Conservation (phyloP, 2,888 invertebrate genomes). For the Drosophila seclusa region DNA sequence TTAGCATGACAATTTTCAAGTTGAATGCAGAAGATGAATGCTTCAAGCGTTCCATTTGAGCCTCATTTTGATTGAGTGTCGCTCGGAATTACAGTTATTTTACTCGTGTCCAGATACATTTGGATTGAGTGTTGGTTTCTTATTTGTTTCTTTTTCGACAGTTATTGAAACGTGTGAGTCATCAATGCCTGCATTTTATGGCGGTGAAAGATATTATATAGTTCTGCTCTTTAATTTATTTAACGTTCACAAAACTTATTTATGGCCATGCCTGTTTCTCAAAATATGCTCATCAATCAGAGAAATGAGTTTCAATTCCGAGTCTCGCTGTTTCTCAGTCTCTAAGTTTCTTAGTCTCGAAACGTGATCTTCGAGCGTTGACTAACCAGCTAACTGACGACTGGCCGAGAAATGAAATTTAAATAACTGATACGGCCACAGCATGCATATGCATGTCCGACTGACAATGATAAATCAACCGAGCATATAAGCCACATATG, state of each 20-base stretch:
- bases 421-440: constrained; percentile 57
- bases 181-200: constrained; percentile 43
- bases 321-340: constrained; percentile 14
- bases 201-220: constrained; percentile 62
- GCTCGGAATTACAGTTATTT: constrained; percentile 34
- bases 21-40: constrained; percentile 58
- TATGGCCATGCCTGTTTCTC: constrained; percentile 65
- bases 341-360: constrained; percentile 12
- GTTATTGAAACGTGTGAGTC: constrained; percentile 52
- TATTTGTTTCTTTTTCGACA: constrained; percentile 4
- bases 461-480: constrained; percentile 72
- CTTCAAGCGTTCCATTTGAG: constrained; percentile 30
- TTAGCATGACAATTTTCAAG: constrained; percentile 60
- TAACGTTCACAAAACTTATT: constrained; percentile 64
- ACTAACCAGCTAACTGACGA: constrained; percentile 43
- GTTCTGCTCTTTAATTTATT: constrained; percentile 68
- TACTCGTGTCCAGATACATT: constrained; percentile 8
- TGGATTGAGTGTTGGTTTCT: neutral
- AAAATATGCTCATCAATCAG: constrained; percentile 75
- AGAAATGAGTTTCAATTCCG: constrained; percentile 66
- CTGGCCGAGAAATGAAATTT: constrained; percentile 67
- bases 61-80: constrained; percentile 45
- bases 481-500: constrained; percentile 28
- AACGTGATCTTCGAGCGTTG: constrained; percentile 29
- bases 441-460: constrained; percentile 59